Evolutionary conservation across 1,140 invertebrate genomes (phyloP).

Genomic region (Tribolium madens): DNA sequence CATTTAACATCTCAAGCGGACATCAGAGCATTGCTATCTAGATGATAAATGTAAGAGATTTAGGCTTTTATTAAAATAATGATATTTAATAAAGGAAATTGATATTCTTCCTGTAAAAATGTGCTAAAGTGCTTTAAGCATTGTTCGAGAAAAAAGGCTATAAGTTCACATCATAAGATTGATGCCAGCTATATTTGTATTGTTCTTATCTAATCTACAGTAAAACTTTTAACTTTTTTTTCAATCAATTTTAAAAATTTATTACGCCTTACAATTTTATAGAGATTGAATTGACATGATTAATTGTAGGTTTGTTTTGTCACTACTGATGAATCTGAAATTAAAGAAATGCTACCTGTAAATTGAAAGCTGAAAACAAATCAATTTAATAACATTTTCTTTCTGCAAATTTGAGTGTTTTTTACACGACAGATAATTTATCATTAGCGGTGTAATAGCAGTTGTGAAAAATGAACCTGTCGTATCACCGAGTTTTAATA

Average conservation of each 20-base stretch:
- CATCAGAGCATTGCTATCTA: slow-evolving; percentile 53
- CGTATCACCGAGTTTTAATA: slow-evolving; percentile 1
- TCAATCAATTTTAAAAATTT: not conserved
- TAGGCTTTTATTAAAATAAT: slow-evolving; percentile 56
- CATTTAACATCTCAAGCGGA: slow-evolving; percentile 31
- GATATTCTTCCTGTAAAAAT: slow-evolving; percentile 57
- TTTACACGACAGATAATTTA: slow-evolving; percentile 6
- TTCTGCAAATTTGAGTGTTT: not conserved
- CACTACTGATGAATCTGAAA: not conserved
- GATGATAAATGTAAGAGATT: slow-evolving; percentile 54
- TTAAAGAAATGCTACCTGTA: not conserved
- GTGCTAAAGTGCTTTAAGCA: slow-evolving; percentile 51
- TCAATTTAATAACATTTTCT: not conserved
- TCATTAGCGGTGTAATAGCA: slow-evolving; percentile 17
- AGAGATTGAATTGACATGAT: not conserved
- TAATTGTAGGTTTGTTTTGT: not conserved
- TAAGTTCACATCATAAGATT: slow-evolving; percentile 52
- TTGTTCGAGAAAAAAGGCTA: slow-evolving; percentile 41
- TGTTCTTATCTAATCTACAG: slow-evolving; percentile 39
- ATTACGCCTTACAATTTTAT: not conserved
- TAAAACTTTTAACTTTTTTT: not conserved
- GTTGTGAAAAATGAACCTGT: slow-evolving; percentile 10
- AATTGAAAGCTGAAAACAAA: not conserved
- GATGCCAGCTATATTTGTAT: slow-evolving; percentile 54
- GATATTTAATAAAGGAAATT: slow-evolving; percentile 59